phyloP scores from a whole-genome alignment of 2,888 invertebrate genomes.

The Automeris io region DNA sequence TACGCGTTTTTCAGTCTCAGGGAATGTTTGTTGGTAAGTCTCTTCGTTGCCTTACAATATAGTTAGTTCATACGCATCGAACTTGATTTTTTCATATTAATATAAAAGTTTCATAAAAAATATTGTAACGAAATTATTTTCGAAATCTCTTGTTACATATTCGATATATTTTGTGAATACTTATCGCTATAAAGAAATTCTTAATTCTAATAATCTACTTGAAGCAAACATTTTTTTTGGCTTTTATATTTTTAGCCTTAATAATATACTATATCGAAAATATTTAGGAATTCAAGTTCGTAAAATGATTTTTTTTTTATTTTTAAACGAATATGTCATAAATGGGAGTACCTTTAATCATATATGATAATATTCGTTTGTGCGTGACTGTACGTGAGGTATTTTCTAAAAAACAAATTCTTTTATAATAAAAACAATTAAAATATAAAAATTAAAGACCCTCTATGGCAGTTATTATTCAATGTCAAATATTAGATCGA shows the following conservation, averaged over 20 bases:
- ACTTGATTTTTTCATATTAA: slow-evolving; percentile 23
- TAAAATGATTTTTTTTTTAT: slow-evolving; percentile 19
- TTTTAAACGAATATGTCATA: slow-evolving; percentile 45
- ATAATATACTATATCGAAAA: slow-evolving; percentile 34
- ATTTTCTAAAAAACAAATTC: slow-evolving; percentile 6
- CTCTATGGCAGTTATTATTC: too few species aligned
- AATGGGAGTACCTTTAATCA: slow-evolving; percentile 31
- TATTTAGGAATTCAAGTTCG: slow-evolving; percentile 28
- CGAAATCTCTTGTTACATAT: slow-evolving; percentile 26
- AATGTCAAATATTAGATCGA: too few species aligned
- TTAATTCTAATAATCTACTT: slow-evolving; percentile 51
- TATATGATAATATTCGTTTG: slow-evolving; percentile 49
- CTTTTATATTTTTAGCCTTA: slow-evolving; percentile 35
- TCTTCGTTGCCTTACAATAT: slow-evolving; percentile 74
- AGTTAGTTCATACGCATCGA: slow-evolving; percentile 53
- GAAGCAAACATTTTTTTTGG: slow-evolving; percentile 48
- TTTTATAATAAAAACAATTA: neutral
- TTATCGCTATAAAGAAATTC: slow-evolving; percentile 37
- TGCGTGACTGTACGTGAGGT: slow-evolving; percentile 42
- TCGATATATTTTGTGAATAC: slow-evolving; percentile 28
- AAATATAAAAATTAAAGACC: too few species aligned
- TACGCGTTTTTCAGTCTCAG: slow-evolving; percentile 68
- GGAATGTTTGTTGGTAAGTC: slow-evolving; percentile 75
- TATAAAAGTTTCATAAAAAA: slow-evolving; percentile 63
- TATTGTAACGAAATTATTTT: slow-evolving; percentile 60